Conservation (phyloP, 2,797 vertebrate genomes). For the Mormyrus proboscirostris region DNA sequence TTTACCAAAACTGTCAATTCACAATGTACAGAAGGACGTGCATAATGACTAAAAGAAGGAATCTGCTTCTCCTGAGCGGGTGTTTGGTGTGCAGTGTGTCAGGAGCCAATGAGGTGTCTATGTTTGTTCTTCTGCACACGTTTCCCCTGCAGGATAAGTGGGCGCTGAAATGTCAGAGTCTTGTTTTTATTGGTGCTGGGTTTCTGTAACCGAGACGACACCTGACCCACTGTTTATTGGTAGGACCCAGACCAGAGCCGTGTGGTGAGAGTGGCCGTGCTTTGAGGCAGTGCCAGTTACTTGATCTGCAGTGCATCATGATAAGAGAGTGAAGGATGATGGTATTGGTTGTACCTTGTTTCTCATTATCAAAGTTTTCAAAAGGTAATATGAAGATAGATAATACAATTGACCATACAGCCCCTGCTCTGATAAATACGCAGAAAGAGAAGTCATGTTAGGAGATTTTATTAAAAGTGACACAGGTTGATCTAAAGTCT, state of each 20-base stretch:
- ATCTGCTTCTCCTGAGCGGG: background rate
- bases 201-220: constrained; percentile 11
- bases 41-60: background rate
- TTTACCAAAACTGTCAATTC: background rate
- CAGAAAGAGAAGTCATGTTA: background rate
- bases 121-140: background rate
- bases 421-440: background rate
- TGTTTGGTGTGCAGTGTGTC: background rate
- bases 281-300: background rate
- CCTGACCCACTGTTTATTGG: background rate
- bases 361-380: background rate
- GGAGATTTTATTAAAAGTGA: background rate
- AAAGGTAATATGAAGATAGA: background rate
- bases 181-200: constrained; percentile 8
- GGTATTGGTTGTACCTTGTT: background rate
- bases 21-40: background rate
- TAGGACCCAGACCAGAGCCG: background rate
- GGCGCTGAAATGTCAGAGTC: constrained; percentile 15
- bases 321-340: background rate
- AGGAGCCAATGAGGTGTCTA: background rate
- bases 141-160: background rate
- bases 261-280: background rate
- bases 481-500: background rate
- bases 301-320: background rate
- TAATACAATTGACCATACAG: background rate